A percentile compares a stretch with the other conserved stretches of the same genome.
Conservation (phyloP, 2,113 vertebrate genomes). For the Lanius collurio region DNA sequence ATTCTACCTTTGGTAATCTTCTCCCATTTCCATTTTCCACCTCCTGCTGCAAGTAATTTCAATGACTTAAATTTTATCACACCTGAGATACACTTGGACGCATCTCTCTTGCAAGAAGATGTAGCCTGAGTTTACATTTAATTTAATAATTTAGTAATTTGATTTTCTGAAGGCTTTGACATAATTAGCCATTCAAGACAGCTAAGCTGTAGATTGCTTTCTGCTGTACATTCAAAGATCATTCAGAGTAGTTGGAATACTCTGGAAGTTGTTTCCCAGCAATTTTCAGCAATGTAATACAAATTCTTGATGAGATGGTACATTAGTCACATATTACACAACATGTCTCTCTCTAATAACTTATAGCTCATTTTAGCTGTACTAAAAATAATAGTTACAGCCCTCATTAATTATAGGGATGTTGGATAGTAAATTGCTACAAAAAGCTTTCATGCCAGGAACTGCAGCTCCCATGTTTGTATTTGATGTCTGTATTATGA, state of each 20-base stretch:
- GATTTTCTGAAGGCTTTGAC: not conserved
- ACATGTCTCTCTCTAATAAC: constrained; percentile 14
- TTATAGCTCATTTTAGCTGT: constrained; percentile 15
- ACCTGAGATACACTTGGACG: not conserved
- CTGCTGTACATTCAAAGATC: not conserved
- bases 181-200: not conserved
- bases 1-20: not conserved
- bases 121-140: not conserved
- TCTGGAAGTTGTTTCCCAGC: constrained; percentile 3
- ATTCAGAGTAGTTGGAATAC: not conserved
- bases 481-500: constrained; percentile 48
- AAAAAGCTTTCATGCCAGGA: constrained; percentile 46
- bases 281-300: constrained; percentile 29
- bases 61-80: not conserved
- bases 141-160: not conserved
- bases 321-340: constrained; percentile 42
- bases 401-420: constrained; percentile 43
- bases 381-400: constrained; percentile 47
- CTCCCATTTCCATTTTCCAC: not conserved
- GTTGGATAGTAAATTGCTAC: constrained; percentile 22
- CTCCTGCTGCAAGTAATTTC: not conserved
- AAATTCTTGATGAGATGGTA: constrained; percentile 39
- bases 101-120: not conserved
- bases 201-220: not conserved
- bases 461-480: constrained; percentile 50